Evolutionary conservation across 1,140 invertebrate species (phyloP), one percentile per base, ranked within the genome.

Genomic region (Drosophila varians): DNA sequence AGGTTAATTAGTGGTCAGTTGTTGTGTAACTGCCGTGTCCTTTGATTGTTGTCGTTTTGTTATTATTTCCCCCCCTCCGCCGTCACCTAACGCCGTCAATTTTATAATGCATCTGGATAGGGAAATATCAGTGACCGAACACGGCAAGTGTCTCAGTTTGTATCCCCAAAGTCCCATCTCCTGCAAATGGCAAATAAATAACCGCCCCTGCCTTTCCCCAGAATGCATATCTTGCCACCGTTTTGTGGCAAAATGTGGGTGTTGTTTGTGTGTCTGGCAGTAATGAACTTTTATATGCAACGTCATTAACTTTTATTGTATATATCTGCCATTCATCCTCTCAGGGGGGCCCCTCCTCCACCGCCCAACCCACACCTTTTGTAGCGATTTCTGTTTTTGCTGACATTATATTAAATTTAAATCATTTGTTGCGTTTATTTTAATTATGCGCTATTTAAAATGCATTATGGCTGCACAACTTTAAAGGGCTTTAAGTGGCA

Each of bases 261-360:
- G 38, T 64, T 77, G 54, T 70, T 56, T 61, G 56, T 73, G 69
- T 53, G 47, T 74, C 69, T 79, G 77, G 56, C 72, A 65, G 76
- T 86, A 86, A 86, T 87, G 80, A 86, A 87, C 80, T 86, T 86
- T 86, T 87, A 86, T 87, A 87, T 86, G 80, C 80, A 87, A 74
- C 87, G 80, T 86, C 80, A 86, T 86, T 86, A 86, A 87, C 82
- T 87, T 86, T 86, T 82, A 86, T 84, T 84, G 80, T 84, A 46
- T 76, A 79, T 84, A 79, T 79, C 74, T 83, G 57, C 38, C 43
- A 49, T 38, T 62, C 66, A 76, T 58, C 28, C 49, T 16, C 18
- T 1, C 46, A 18, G 21, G 26, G 5, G 8, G 25, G 0, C n/a
- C n/a, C n/a, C n/a, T n/a, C n/a, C n/a, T n/a, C 26, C n/a, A n/a